Evolutionary conservation across 2,797 vertebrate genomes (phyloP).

Genomic region (Poecilia gillii): DNA sequence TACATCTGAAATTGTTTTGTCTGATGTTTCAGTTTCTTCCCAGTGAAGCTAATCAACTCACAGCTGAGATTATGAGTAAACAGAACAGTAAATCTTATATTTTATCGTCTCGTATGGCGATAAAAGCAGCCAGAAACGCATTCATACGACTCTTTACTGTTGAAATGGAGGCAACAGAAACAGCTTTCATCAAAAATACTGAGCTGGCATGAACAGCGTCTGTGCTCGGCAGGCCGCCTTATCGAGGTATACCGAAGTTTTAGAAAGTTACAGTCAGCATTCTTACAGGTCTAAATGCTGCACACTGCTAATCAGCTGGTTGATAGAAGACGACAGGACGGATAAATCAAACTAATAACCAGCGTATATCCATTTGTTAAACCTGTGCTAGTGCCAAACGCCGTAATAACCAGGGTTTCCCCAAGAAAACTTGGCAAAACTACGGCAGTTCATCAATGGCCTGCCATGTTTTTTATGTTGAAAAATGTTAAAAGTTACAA

Average conservation of each 20-base stretch:
- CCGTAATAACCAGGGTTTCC: not conserved
- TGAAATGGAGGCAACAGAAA: not conserved
- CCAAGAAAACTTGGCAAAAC: too few relatives aligned
- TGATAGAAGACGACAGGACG: not conserved
- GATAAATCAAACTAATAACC: not conserved
- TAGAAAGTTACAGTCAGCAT: not conserved
- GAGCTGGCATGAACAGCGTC: slow-evolving; percentile 35
- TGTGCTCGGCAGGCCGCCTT: not conserved
- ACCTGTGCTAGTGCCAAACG: not conserved
- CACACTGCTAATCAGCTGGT: not conserved
- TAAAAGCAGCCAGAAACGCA: slow-evolving; percentile 6
- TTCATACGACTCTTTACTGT: not conserved
- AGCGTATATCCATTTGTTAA: not conserved
- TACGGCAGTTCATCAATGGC: too few relatives aligned
- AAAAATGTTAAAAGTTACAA: too few relatives aligned
- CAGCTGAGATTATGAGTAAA: not conserved
- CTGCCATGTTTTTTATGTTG: too few relatives aligned
- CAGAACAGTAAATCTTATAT: not conserved
- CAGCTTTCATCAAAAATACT: slow-evolving; percentile 49
- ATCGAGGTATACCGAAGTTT: not conserved
- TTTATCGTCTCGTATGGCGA: slow-evolving; percentile 3
- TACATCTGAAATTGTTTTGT: not conserved
- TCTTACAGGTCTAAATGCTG: not conserved
- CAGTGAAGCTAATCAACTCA: not conserved
- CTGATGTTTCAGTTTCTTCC: not conserved